A percentile compares a stretch with the other conserved stretches of the same genome.
phyloP scores from a whole-genome alignment of 2,113 vertebrate genomes.

The Rafetus swinhoei region DNA sequence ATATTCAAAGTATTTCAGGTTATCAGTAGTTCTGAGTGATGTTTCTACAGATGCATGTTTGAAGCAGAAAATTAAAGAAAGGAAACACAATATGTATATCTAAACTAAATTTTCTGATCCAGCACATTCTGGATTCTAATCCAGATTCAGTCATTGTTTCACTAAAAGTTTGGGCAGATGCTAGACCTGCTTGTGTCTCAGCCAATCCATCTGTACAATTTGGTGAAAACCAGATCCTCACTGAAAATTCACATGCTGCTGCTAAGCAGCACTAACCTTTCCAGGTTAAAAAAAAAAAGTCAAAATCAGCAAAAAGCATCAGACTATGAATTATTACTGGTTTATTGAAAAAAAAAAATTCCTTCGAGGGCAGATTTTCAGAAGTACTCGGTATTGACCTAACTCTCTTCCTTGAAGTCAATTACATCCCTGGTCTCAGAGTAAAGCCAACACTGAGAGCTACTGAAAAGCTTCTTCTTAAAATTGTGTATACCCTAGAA shows the following conservation, averaged over 20 bases:
- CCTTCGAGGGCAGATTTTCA: slow-evolving; percentile 29
- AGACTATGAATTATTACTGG: slow-evolving; percentile 53
- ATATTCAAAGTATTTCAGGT: not conserved
- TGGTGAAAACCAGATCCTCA: slow-evolving; percentile 19
- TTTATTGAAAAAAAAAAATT: slow-evolving; percentile 50
- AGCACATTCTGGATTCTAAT: not conserved
- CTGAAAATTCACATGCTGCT: not conserved
- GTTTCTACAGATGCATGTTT: not conserved
- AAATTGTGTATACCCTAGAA: not conserved
- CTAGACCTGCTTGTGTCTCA: not conserved
- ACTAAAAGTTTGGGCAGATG: not conserved
- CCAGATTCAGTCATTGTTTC: not conserved
- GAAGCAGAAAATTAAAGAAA: not conserved
- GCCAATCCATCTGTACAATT: slow-evolving; percentile 20
- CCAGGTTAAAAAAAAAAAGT: slow-evolving; percentile 7
- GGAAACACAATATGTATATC: not conserved
- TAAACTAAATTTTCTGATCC: not conserved
- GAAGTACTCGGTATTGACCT: slow-evolving; percentile 56
- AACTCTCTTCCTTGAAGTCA: slow-evolving; percentile 59
- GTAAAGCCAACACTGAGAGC: slow-evolving; percentile 50
- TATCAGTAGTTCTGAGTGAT: not conserved
- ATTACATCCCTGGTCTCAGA: slow-evolving; percentile 25
- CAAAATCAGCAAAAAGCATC: not conserved
- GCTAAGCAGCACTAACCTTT: not conserved
- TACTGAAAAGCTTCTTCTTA: slow-evolving; percentile 14